Evolutionary conservation across 2,113 vertebrate genomes (phyloP).

Genomic region (Phalacrocorax carbo): DNA sequence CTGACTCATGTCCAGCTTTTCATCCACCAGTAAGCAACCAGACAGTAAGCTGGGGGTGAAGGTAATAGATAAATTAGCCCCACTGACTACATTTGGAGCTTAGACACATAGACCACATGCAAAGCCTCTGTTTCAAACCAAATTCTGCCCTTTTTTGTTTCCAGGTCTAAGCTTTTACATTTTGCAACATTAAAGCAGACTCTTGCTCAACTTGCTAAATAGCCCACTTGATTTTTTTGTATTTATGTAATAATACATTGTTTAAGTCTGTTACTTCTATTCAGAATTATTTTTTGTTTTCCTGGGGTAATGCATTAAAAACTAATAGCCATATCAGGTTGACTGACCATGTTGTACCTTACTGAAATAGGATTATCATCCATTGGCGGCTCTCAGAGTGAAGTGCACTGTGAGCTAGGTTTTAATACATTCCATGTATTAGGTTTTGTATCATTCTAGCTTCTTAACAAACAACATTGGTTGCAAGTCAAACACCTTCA

Average conservation of each 20-base stretch:
- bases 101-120: neutral
- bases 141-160: neutral
- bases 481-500: neutral
- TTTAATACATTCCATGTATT: neutral
- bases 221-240: neutral
- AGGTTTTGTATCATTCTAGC: neutral
- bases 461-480: neutral
- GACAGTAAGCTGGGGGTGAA: neutral
- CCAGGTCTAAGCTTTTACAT: neutral
- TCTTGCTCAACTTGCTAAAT: neutral
- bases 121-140: neutral
- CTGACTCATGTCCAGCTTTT: neutral
- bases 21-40: neutral
- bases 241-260: neutral
- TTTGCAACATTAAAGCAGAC: neutral
- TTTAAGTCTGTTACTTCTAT: neutral
- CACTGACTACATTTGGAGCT: neutral
- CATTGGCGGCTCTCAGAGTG: neutral
- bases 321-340: neutral
- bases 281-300: neutral
- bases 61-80: neutral
- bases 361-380: neutral
- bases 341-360: neutral
- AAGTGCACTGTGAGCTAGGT: neutral
- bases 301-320: neutral